phyloP scores from a whole-genome alignment of 1,140 invertebrate genomes.

The Acromyrmex charruanus region DNA sequence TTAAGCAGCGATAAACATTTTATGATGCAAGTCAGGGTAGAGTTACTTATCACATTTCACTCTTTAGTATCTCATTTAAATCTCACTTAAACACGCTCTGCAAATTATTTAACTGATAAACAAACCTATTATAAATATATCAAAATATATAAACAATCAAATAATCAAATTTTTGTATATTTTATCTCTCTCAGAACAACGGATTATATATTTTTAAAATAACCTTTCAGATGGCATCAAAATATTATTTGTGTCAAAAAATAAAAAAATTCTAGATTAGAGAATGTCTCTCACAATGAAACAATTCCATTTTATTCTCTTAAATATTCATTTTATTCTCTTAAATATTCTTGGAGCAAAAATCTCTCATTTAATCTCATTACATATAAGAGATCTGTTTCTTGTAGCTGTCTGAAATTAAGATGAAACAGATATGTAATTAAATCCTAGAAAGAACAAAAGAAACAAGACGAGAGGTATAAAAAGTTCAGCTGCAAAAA shows the following conservation, averaged over 20 bases:
- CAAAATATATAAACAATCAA: neutral
- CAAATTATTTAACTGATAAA: neutral
- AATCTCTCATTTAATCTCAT: neutral
- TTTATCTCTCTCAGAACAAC: too few species aligned
- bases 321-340: neutral
- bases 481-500: neutral
- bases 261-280: neutral
- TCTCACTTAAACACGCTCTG: neutral
- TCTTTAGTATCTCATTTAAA: neutral
- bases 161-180: neutral
- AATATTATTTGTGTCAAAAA: neutral
- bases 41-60: neutral
- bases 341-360: neutral
- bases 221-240: neutral
- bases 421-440: neutral
- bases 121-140: neutral
- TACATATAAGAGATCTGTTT: neutral
- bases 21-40: conserved; percentile 5
- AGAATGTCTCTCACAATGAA: neutral
- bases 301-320: neutral
- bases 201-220: neutral
- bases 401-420: neutral
- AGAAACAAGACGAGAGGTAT: neutral
- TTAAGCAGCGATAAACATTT: conserved; percentile 9
- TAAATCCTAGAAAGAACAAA: neutral